Evolutionary conservation across 23 tunicate species (phyloP).

Genomic region (Aplidium turbinatum): DNA sequence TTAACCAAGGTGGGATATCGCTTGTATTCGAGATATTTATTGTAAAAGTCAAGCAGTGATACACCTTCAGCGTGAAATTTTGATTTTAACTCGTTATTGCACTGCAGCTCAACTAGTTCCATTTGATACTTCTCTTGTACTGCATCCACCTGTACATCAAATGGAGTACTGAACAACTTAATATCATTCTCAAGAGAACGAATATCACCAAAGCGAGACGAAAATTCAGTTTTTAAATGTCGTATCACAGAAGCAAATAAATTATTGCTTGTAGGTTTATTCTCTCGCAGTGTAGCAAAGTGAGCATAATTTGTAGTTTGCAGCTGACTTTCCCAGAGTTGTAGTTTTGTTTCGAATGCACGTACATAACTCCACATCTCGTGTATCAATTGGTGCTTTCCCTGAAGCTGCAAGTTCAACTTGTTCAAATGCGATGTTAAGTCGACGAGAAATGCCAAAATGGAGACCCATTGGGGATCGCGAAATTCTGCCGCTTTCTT

Average conservation of each 20-base stretch:
- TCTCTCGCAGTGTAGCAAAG: conserved; percentile 56
- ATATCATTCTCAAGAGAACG: conserved; percentile 65
- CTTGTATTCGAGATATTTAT: no score
- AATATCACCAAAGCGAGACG: conserved; percentile 43
- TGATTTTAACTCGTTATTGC: conserved; percentile 45
- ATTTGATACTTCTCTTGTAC: conserved; percentile 64
- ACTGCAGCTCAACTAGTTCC: conserved; percentile 64
- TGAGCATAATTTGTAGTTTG: conserved; percentile 55
- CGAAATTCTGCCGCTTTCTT: no score
- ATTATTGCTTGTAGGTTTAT: conserved; percentile 37
- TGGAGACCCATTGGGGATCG: conserved; percentile 69
- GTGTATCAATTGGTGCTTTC: conserved; percentile 61
- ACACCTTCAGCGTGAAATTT: conserved; percentile 36
- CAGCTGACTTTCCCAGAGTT: conserved; percentile 71
- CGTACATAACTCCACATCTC: conserved; percentile 71
- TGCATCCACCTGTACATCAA: conserved; percentile 46
- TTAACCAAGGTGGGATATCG: conserved; percentile 21
- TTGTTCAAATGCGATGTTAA: conserved; percentile 70
- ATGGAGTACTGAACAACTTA: conserved; percentile 68
- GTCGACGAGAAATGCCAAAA: conserved; percentile 65
- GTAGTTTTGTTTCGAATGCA: conserved; percentile 73
- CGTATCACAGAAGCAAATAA: conserved; percentile 55
- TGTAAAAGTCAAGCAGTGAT: conserved; percentile 39
- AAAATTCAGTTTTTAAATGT: conserved; percentile 60
- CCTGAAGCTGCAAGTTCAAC: conserved; percentile 72